Conservation (phyloP, 2,113 vertebrate genomes). For the Origma solitaria region DNA sequence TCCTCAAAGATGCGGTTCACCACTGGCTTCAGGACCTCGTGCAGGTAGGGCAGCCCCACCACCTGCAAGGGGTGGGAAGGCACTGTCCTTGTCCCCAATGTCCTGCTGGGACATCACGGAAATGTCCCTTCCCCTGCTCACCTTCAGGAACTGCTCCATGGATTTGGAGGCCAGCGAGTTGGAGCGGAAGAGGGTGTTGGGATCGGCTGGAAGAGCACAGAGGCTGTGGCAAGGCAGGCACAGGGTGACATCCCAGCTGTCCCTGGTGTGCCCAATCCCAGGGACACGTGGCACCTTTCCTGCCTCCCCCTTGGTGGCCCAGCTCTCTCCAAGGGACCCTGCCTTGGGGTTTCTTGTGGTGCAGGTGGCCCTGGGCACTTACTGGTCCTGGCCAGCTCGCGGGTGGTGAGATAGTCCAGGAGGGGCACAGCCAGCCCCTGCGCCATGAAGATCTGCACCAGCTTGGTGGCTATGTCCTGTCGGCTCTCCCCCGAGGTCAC, state of each 20-base stretch:
- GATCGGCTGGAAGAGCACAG: constrained; percentile 75
- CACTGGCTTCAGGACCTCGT: constrained; percentile 81
- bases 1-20: constrained; percentile 88
- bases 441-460: constrained; percentile 88
- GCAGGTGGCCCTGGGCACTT: constrained; percentile 50
- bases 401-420: constrained; percentile 84
- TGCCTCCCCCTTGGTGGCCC: neutral
- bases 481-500: constrained; percentile 82
- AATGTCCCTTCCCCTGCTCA: constrained; percentile 9
- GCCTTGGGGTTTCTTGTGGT: neutral
- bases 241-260: accelerated
- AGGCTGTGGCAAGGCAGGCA: neutral
- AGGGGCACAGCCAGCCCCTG: constrained; percentile 83
- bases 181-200: constrained; percentile 91
- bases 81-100: neutral
- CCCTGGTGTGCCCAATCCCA: accelerated
- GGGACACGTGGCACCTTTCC: neutral
- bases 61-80: constrained; percentile 61
- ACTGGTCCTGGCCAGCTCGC: constrained; percentile 86
- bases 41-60: constrained; percentile 90
- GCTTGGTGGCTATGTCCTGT: constrained; percentile 85
- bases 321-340: neutral
- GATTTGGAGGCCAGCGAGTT: constrained; percentile 91
- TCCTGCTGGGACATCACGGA: neutral
- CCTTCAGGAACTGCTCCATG: constrained; percentile 94